These are phyloP conservation scores for Clarias pachynema DNA, from an alignment of 2,797 vertebrate genomes.

Conservation along the genomic window DNA sequence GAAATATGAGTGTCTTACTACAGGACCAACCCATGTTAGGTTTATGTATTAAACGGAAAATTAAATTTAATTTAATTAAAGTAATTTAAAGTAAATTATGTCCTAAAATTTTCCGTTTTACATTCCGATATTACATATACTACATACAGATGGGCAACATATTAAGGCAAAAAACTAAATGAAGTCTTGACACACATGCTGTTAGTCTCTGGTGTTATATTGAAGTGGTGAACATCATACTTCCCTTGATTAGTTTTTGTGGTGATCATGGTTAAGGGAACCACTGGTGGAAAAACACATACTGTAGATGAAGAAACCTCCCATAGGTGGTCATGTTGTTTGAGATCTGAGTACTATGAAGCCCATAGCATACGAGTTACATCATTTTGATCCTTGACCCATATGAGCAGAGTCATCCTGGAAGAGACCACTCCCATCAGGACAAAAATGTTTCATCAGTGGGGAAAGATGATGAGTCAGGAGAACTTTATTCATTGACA, in stretches of 20 bases:
- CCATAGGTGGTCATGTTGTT: neutral
- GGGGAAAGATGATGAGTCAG: slow-evolving; percentile 4
- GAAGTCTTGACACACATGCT: neutral
- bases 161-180: neutral
- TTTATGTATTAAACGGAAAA: neutral
- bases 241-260: neutral
- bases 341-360: neutral
- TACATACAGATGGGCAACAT: neutral
- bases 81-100: neutral
- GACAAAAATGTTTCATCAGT: neutral
- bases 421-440: neutral
- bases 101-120: neutral
- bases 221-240: neutral
- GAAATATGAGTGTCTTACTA: neutral
- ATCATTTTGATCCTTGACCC: neutral
- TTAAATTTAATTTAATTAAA: too few relatives aligned
- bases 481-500: neutral
- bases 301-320: neutral
- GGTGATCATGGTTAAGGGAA: neutral
- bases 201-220: neutral
- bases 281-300: too few relatives aligned
- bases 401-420: neutral
- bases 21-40: too few relatives aligned
- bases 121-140: neutral
- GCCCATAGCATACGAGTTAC: neutral